Evolutionary conservation across 2,797 vertebrate species (phyloP).

Genomic region (Fratercula arctica): DNA sequence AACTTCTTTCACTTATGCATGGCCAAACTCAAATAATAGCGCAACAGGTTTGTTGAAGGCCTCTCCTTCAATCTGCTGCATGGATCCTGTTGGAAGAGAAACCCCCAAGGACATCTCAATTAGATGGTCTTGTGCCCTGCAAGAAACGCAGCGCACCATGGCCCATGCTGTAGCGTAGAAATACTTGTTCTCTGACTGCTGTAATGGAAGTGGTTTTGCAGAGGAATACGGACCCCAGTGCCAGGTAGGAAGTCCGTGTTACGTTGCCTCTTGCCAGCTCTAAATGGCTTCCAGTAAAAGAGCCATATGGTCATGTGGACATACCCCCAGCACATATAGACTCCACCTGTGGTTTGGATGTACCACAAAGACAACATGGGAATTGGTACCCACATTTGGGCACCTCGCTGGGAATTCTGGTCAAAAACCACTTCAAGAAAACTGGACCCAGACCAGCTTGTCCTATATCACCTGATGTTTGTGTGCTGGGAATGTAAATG

Average conservation of each 20-base stretch:
- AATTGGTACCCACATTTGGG: background rate
- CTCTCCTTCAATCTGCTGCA: background rate
- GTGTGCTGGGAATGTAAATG: background rate
- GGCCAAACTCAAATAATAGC: background rate
- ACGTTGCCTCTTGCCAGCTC: background rate
- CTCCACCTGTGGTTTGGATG: background rate
- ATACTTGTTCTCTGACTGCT: background rate
- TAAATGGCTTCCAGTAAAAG: background rate
- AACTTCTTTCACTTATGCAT: background rate
- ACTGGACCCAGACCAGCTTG: background rate
- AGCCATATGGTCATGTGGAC: background rate
- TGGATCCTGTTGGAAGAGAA: background rate
- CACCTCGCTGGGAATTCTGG: background rate
- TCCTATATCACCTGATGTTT: background rate
- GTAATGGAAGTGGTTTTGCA: background rate
- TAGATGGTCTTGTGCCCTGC: background rate
- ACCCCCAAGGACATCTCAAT: background rate
- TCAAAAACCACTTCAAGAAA: conserved; percentile 1
- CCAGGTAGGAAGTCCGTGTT: background rate
- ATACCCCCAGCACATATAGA: background rate
- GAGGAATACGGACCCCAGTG: background rate
- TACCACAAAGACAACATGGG: background rate
- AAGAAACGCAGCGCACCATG: background rate
- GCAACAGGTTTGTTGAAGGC: background rate
- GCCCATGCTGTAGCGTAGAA: accelerated